These are phyloP conservation scores for Melieria picta DNA, from an alignment of 2,888 invertebrate genomes.

Conservation along the genomic window DNA sequence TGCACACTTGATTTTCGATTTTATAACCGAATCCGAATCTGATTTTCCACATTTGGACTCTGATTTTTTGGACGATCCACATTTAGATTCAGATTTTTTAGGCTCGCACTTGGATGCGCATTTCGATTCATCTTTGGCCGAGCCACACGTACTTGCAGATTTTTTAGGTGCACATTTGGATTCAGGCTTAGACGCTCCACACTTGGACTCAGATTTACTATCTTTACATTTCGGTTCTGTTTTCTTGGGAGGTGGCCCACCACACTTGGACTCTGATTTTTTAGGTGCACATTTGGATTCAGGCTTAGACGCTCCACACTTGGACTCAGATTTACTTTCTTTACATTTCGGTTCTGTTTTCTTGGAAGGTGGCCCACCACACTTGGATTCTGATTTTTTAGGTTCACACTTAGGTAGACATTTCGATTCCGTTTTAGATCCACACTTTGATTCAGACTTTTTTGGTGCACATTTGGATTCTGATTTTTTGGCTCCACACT, in stretches of 20 bases:
- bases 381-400: not conserved
- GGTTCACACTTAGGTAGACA: not conserved
- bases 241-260: not conserved
- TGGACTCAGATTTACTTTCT: not conserved
- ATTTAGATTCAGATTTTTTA: not conserved
- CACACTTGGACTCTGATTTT: not conserved
- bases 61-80: slow-evolving; percentile 18
- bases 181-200: not conserved
- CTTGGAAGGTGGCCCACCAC: not conserved
- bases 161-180: not conserved
- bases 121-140: slow-evolving; percentile 2
- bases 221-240: slow-evolving; percentile 1
- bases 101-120: not conserved
- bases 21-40: not conserved
- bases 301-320: not conserved
- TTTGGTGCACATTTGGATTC: not conserved
- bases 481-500: not conserved
- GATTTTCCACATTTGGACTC: slow-evolving; percentile 3
- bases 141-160: not conserved
- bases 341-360: slow-evolving; percentile 4
- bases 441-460: slow-evolving; percentile 8
- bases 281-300: not conserved
- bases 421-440: not conserved
- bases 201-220: slow-evolving; percentile 1
- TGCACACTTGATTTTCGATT: not conserved